These are phyloP conservation scores for Esox lucius DNA, from an alignment of 2,797 vertebrate genomes.

Conservation along the genomic window DNA sequence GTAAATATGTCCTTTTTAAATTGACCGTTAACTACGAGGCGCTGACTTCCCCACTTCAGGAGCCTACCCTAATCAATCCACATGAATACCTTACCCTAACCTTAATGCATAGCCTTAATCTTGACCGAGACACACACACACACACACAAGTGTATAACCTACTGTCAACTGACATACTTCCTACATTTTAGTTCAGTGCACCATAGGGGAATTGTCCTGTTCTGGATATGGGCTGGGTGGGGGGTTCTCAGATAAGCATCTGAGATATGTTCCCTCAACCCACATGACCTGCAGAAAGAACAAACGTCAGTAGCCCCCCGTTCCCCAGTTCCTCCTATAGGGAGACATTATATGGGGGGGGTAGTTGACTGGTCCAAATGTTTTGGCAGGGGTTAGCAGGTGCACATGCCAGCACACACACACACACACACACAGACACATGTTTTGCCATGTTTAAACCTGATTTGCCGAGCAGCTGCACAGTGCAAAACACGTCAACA, in stretches of 20 bases:
- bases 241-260: slow-evolving; percentile 55
- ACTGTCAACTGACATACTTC: neutral
- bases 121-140: neutral
- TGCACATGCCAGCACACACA: slow-evolving; percentile 32
- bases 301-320: slow-evolving; percentile 16
- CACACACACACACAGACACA: slow-evolving; percentile 16
- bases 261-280: slow-evolving; percentile 69
- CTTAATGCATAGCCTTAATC: too few relatives aligned
- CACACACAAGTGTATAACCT: neutral
- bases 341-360: slow-evolving; percentile 56
- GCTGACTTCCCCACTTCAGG: too few relatives aligned
- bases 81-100: too few relatives aligned
- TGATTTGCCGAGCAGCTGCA: slow-evolving; percentile 78
- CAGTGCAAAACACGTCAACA: slow-evolving; percentile 55
- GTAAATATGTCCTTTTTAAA: too few relatives aligned
- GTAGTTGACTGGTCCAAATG: slow-evolving; percentile 73
- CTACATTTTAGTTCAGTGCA: neutral
- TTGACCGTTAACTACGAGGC: too few relatives aligned
- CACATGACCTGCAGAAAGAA: slow-evolving; percentile 62
- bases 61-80: too few relatives aligned
- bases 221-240: neutral
- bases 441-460: slow-evolving; percentile 65
- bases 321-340: slow-evolving; percentile 63
- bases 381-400: slow-evolving; percentile 79
- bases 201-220: neutral